phyloP scores from a whole-genome alignment of 1,140 invertebrate species.

The Drosophila micromelanica region DNA sequence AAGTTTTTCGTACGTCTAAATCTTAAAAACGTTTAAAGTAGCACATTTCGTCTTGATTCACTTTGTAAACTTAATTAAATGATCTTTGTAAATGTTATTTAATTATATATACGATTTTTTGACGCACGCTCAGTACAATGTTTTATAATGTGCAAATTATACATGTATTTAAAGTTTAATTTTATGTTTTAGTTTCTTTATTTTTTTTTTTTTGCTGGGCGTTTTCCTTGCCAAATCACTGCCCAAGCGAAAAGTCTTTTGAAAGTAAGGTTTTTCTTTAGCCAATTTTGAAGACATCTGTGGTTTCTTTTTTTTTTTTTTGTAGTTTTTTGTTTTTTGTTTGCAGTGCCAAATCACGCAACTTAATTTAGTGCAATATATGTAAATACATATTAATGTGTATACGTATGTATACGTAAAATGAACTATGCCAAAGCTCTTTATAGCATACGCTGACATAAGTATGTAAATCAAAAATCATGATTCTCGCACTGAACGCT shows the following conservation, averaged over 20 bases:
- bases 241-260: slow-evolving; percentile 70
- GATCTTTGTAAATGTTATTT: slow-evolving; percentile 48
- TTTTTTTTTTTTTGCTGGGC: slow-evolving; percentile 33
- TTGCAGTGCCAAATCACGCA: slow-evolving; percentile 50
- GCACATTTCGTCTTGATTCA: slow-evolving; percentile 26
- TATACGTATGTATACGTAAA: slow-evolving; percentile 1
- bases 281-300: slow-evolving; percentile 81
- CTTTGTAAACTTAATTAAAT: slow-evolving; percentile 57
- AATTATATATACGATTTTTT: slow-evolving; percentile 46
- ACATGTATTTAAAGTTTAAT: slow-evolving; percentile 22
- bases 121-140: slow-evolving; percentile 63
- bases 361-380: slow-evolving; percentile 67
- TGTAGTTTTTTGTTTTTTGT: neutral
- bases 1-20: slow-evolving; percentile 39
- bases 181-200: slow-evolving; percentile 10
- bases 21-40: slow-evolving; percentile 44
- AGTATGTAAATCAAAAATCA: slow-evolving; percentile 37
- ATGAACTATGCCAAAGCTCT: slow-evolving; percentile 8
- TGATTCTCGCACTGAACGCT: slow-evolving; percentile 35
- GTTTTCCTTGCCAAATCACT: slow-evolving; percentile 42
- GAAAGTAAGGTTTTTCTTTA: slow-evolving; percentile 62
- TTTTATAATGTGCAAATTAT: slow-evolving; percentile 44
- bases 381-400: slow-evolving; percentile 19
- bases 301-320: slow-evolving; percentile 46
- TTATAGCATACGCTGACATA: slow-evolving; percentile 15